phyloP scores from a whole-genome alignment of 2,888 invertebrate genomes.

The Invenusta paracnida region DNA sequence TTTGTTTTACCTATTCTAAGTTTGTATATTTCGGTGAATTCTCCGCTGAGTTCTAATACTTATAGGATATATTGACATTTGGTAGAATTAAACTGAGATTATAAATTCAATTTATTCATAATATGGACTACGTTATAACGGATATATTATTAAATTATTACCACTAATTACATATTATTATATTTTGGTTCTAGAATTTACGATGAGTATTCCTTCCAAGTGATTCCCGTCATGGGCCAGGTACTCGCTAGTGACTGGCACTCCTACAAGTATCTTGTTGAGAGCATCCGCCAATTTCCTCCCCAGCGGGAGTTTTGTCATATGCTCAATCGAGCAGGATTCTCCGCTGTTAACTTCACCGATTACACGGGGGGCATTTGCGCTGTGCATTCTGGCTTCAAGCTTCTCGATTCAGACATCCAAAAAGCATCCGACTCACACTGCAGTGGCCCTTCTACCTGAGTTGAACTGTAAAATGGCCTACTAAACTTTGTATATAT shows the following conservation, averaged over 20 bases:
- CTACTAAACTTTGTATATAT: no score
- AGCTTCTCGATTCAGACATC: slow-evolving; percentile 67
- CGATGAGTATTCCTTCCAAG: slow-evolving; percentile 92
- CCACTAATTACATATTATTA: not conserved
- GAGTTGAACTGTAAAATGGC: no score
- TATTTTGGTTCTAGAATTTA: slow-evolving; percentile 70
- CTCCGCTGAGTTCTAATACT: not conserved
- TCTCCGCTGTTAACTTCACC: slow-evolving; percentile 77
- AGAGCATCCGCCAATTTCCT: slow-evolving; percentile 93
- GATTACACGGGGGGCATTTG: slow-evolving; percentile 85
- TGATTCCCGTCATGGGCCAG: slow-evolving; percentile 92
- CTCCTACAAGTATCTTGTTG: slow-evolving; percentile 93
- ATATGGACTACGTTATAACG: no score
- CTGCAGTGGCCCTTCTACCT: no score
- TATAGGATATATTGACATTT: not conserved
- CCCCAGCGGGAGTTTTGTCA: slow-evolving; percentile 79
- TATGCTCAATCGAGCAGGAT: slow-evolving; percentile 85
- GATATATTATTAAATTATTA: not conserved
- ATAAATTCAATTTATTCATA: no score
- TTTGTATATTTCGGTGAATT: not conserved
- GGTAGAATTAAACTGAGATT: no score
- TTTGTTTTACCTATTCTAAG: no score
- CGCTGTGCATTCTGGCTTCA: slow-evolving; percentile 91
- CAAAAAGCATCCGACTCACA: no score
- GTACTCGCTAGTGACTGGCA: slow-evolving; percentile 87